Evolutionary conservation across 2,113 vertebrate species (phyloP).

Genomic region (Struthidea cinerea): DNA sequence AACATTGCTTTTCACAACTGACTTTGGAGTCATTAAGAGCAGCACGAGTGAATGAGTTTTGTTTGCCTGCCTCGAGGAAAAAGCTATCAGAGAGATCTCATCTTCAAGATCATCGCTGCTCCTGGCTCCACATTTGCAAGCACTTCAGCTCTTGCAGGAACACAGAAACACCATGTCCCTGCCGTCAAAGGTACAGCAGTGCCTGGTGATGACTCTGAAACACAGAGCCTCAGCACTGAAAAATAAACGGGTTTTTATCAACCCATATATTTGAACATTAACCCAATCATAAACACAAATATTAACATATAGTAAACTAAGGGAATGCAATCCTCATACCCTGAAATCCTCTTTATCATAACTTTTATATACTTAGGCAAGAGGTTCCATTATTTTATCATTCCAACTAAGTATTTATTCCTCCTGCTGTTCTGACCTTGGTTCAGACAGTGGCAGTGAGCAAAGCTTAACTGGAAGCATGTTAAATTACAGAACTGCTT

Average conservation of each 20-base stretch:
- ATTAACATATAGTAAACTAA: accelerated
- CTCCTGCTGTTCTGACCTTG: background rate
- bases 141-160: background rate
- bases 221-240: background rate
- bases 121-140: background rate
- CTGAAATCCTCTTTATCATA: background rate
- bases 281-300: no score
- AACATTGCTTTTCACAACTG: background rate
- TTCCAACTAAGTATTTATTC: background rate
- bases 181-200: background rate
- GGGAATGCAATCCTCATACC: background rate
- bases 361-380: background rate
- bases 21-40: background rate
- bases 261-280: background rate
- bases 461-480: background rate
- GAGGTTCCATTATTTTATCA: background rate
- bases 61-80: background rate
- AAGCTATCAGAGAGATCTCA: background rate
- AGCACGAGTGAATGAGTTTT: background rate
- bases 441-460: background rate
- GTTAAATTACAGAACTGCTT: background rate
- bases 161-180: background rate
- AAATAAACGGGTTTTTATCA: background rate
- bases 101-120: background rate
- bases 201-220: background rate